phyloP scores from a whole-genome alignment of 2,888 invertebrate genomes.

The Harmothoe impar region DNA sequence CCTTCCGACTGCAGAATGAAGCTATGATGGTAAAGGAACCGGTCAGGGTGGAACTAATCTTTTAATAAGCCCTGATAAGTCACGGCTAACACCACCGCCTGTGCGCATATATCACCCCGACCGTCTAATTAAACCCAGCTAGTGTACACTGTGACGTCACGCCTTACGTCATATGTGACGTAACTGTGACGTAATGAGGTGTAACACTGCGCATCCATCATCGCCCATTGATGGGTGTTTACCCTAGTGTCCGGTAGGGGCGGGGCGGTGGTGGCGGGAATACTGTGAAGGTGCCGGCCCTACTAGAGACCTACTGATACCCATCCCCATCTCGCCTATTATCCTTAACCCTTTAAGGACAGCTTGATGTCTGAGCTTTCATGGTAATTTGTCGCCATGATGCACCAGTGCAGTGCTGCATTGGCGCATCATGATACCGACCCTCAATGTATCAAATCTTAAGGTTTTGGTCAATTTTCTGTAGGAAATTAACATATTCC shows the following conservation, averaged over 20 bases:
- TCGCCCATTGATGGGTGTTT: constrained; percentile 46
- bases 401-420: no score
- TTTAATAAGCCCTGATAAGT: constrained; percentile 22
- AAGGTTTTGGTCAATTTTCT: no score
- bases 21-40: no score
- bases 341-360: no score
- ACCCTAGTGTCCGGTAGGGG: not conserved
- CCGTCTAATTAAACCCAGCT: not conserved
- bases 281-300: not conserved
- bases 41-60: not conserved
- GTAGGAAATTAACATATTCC: no score
- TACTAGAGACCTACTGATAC: no score
- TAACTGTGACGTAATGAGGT: not conserved
- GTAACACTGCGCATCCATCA: constrained; percentile 40
- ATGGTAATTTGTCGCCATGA: no score
- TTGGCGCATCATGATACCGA: no score
- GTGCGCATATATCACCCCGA: constrained; percentile 41
- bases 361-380: no score
- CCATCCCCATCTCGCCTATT: no score
- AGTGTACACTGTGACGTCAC: constrained; percentile 25
- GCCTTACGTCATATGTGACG: constrained; percentile 43
- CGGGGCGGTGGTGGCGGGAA: not conserved
- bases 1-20: no score
- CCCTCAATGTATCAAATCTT: no score
- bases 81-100: not conserved